A percentile compares a stretch with the other conserved stretches of the same genome.
phyloP scores from a whole-genome alignment of 2,888 invertebrate species.

The Drosophila sordidula region DNA sequence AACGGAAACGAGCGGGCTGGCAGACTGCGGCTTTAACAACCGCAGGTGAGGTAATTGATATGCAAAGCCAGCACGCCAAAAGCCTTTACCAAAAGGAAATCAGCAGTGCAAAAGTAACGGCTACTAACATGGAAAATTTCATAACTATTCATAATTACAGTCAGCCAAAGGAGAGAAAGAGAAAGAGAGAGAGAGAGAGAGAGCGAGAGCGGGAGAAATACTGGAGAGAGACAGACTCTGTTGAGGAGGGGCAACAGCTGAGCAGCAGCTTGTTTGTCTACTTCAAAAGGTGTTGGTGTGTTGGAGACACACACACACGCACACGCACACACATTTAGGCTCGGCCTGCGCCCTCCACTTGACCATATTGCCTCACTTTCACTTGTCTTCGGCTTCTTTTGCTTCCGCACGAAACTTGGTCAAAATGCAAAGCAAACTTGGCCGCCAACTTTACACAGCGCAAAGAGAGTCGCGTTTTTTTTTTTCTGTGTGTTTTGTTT shows the following conservation, averaged over 20 bases:
- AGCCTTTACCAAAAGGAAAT: conserved; percentile 47
- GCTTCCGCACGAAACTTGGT: conserved; percentile 80
- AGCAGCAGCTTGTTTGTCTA: conserved; percentile 52
- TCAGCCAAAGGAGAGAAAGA: conserved; percentile 9
- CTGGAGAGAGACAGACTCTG: conserved; percentile 10
- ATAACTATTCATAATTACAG: conserved; percentile 64
- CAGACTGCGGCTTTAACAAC: conserved; percentile 16
- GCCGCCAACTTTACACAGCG: conserved; percentile 50
- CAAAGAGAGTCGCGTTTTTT: conserved; percentile 19
- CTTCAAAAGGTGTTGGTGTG: conserved; percentile 36
- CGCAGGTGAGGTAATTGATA: conserved; percentile 67
- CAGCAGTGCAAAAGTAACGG: conserved; percentile 54
- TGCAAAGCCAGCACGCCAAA: conserved; percentile 53
- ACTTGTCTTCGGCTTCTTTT: conserved; percentile 69
- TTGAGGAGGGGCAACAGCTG: conserved; percentile 37
- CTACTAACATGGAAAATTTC: conserved; percentile 55
- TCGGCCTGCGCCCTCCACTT: conserved; percentile 60
- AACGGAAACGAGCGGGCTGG: conserved; percentile 27
- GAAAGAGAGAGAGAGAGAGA: not conserved
- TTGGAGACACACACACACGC: not conserved
- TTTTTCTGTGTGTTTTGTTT: not conserved
- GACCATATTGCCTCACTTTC: conserved; percentile 75
- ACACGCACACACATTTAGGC: conserved; percentile 38
- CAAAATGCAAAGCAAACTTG: conserved; percentile 80
- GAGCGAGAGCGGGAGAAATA: conserved; percentile 7